phyloP scores from a whole-genome alignment of 2,113 vertebrate genomes.

The Rattus rattus region DNA sequence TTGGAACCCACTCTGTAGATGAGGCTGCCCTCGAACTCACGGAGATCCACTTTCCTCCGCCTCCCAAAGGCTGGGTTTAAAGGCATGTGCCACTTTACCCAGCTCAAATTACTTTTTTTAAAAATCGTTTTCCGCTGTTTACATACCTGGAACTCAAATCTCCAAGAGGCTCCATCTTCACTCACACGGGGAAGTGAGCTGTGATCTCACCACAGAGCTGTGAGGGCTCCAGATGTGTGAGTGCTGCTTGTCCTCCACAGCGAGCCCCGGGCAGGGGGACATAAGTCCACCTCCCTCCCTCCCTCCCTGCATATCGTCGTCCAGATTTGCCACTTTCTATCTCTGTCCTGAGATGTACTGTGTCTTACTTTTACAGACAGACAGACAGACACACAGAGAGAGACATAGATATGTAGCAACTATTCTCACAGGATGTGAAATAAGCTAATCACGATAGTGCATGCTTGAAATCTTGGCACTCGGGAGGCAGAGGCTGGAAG shows the following conservation, averaged over 20 bases:
- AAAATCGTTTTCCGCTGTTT: background rate
- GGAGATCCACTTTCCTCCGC: background rate
- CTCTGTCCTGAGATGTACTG: too few relatives aligned
- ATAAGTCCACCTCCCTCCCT: too few relatives aligned
- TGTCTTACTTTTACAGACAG: too few relatives aligned
- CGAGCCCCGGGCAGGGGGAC: too few relatives aligned
- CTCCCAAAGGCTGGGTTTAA: background rate
- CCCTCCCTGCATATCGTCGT: too few relatives aligned
- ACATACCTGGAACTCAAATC: background rate
- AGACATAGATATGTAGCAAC: too few relatives aligned
- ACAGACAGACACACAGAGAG: too few relatives aligned
- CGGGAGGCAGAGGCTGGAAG: background rate
- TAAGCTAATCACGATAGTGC: background rate
- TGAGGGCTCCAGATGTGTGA: background rate
- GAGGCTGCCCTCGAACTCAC: background rate
- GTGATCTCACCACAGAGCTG: background rate
- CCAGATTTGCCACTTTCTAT: too few relatives aligned
- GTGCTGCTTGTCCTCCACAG: too few relatives aligned
- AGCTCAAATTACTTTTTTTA: background rate
- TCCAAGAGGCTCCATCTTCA: background rate
- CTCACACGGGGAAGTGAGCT: slow-evolving; percentile 20
- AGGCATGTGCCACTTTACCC: background rate
- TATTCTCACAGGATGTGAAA: background rate
- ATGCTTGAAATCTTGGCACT: background rate
- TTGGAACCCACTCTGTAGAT: background rate